Conservation (phyloP, 2,888 invertebrate genomes). For the Netelia melanura region DNA sequence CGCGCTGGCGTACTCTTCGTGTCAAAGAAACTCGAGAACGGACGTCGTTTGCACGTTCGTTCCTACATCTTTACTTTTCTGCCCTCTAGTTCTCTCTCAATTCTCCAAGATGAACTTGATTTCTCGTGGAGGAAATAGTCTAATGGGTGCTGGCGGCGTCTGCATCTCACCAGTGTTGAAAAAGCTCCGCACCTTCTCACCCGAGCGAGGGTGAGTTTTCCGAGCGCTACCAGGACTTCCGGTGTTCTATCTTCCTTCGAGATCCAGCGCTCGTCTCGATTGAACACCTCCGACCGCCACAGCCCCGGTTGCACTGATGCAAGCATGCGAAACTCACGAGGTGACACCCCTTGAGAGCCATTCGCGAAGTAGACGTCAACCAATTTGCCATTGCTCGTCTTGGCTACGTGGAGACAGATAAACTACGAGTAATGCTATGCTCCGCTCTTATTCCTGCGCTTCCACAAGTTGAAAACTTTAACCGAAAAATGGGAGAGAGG, state of each 20-base stretch:
- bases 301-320: not conserved
- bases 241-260: conserved; percentile 64
- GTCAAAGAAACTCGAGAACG: conserved; percentile 73
- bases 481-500: not conserved
- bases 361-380: conserved; percentile 70
- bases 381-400: conserved; percentile 69
- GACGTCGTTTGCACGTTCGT: conserved; percentile 70
- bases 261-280: conserved; percentile 44
- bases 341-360: conserved; percentile 71
- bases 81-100: not conserved
- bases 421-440: conserved; percentile 9
- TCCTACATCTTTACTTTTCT: conserved; percentile 64
- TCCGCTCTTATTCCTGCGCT: not conserved
- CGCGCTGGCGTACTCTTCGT: conserved; percentile 37
- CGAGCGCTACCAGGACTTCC: conserved; percentile 49
- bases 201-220: conserved; percentile 50
- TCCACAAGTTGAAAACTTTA: not conserved
- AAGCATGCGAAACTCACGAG: conserved; percentile 42
- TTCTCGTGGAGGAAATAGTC: conserved; percentile 76
- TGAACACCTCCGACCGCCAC: conserved; percentile 49
- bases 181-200: conserved; percentile 47
- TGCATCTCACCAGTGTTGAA: conserved; percentile 28
- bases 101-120: conserved; percentile 73
- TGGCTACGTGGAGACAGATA: conserved; percentile 52
- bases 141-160: conserved; percentile 69